Evolutionary conservation across 2,797 vertebrate genomes (phyloP).

Genomic region (Galaxias olidus): DNA sequence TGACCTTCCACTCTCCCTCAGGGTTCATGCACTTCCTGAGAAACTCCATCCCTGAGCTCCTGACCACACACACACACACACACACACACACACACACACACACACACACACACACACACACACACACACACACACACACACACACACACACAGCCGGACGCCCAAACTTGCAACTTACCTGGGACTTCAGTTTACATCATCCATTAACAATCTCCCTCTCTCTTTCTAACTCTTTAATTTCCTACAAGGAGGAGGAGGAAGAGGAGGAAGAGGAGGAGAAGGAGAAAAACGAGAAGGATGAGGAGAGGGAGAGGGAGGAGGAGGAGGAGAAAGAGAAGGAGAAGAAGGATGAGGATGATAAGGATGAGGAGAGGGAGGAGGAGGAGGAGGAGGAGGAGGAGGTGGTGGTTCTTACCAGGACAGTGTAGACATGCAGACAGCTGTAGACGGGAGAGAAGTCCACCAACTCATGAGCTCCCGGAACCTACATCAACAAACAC

Average conservation of each 20-base stretch:
- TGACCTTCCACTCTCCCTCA: slow-evolving; percentile 69
- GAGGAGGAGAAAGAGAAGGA: too few species aligned
- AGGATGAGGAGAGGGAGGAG: neutral
- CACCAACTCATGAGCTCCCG: slow-evolving; percentile 92
- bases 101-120: slow-evolving; percentile 26
- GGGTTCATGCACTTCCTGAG: slow-evolving; percentile 74
- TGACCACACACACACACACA: slow-evolving; percentile 27
- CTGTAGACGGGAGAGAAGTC: slow-evolving; percentile 96
- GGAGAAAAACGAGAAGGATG: too few species aligned
- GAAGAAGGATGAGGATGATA: too few species aligned
- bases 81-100: slow-evolving; percentile 15
- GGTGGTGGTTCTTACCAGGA: slow-evolving; percentile 81
- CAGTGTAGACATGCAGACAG: slow-evolving; percentile 95
- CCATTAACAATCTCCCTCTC: neutral
- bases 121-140: neutral
- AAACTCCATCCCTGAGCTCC: too few species aligned
- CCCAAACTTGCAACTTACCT: too few species aligned
- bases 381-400: neutral
- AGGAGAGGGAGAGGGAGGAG: too few species aligned
- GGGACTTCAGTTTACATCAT: neutral
- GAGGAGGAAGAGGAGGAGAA: too few species aligned
- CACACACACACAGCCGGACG: neutral
- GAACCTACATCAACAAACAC: slow-evolving; percentile 70
- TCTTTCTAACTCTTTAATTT: neutral
- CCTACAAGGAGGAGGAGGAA: too few species aligned